phyloP scores from a whole-genome alignment of 2,888 invertebrate species.

The Lathronympha strigana region DNA sequence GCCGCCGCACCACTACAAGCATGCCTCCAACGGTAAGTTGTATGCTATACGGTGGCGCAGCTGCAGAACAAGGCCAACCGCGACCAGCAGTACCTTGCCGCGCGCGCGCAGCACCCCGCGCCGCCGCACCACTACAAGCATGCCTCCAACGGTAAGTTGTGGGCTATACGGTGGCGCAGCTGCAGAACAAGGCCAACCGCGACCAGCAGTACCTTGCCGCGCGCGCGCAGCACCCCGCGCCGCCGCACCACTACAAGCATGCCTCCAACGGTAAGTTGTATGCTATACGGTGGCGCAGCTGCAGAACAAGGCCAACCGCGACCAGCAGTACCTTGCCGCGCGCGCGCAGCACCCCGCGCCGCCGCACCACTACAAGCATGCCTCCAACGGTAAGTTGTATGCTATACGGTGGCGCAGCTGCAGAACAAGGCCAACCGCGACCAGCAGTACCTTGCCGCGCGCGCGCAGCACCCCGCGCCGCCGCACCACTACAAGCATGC shows the following conservation, averaged over 20 bases:
- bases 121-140: conserved; percentile 83
- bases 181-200: conserved; percentile 92
- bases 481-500: conserved; percentile 82
- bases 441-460: conserved; percentile 89
- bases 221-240: conserved; percentile 84
- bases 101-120: conserved; percentile 85
- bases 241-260: conserved; percentile 82
- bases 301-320: conserved; percentile 91
- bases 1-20: conserved; percentile 82
- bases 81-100: conserved; percentile 89
- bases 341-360: conserved; percentile 85
- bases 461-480: conserved; percentile 84
- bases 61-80: conserved; percentile 92
- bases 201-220: conserved; percentile 90
- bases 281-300: conserved; percentile 90
- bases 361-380: conserved; percentile 82
- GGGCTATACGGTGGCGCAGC: conserved; percentile 90
- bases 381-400: too few species aligned
- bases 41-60: conserved; percentile 90
- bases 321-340: conserved; percentile 89
- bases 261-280: too few species aligned
- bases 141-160: too few species aligned
- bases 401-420: conserved; percentile 90
- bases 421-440: conserved; percentile 92
- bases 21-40: too few species aligned